A percentile compares a stretch with the other conserved stretches of the same genome.
Conservation (phyloP, 2,888 invertebrate genomes). For the Pteria penguin region DNA sequence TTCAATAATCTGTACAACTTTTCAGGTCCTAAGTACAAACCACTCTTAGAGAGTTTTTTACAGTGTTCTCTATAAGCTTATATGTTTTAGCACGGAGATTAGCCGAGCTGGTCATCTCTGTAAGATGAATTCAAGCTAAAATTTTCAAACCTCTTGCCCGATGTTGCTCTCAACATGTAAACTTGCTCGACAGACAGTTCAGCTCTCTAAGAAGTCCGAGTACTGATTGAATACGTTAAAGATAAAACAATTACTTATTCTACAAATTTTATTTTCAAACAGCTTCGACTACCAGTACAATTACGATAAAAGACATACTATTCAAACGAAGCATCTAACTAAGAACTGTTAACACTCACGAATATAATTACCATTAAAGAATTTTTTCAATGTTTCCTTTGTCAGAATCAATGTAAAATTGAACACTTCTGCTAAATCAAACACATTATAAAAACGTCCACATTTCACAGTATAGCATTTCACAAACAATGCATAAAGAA, state of each 20-base stretch:
- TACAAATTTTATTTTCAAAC: not conserved
- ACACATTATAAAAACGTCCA: not conserved
- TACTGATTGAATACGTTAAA: not conserved
- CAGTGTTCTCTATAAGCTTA: not conserved
- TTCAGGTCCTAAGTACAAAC: conserved; percentile 2
- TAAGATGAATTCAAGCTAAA: not conserved
- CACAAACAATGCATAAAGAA: too few species aligned
- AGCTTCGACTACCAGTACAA: not conserved
- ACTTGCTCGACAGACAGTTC: not conserved
- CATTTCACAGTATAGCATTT: too few species aligned
- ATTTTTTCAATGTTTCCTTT: not conserved
- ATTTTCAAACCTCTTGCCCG: not conserved
- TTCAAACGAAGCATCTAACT: not conserved
- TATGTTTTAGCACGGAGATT: not conserved
- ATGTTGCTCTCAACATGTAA: not conserved
- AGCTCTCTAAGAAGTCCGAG: not conserved
- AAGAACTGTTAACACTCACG: not conserved
- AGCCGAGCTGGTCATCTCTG: not conserved
- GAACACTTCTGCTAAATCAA: not conserved
- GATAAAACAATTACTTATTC: not conserved
- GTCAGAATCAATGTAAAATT: not conserved
- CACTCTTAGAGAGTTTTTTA: not conserved
- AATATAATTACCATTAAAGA: not conserved
- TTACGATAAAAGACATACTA: not conserved
- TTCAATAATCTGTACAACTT: not conserved